Conservation (phyloP, 2,113 vertebrate species). For the Microtus oregoni region DNA sequence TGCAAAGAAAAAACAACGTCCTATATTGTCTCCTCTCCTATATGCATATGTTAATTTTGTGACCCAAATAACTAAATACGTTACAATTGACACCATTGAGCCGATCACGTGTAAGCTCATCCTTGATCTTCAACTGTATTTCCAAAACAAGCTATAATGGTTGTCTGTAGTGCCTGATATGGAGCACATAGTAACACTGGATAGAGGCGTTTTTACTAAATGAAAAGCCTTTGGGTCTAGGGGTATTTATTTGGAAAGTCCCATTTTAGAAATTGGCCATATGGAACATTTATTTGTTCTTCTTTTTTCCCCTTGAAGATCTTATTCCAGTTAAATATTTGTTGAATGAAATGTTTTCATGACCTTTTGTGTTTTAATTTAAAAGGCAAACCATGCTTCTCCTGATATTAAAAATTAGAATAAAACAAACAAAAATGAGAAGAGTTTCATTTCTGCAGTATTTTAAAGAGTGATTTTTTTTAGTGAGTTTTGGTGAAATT, state of each 20-base stretch:
- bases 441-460: background rate
- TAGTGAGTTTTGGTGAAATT: slow-evolving; percentile 26
- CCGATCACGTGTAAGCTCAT: background rate
- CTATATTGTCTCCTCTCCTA: background rate
- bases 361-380: slow-evolving; percentile 60
- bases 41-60: background rate
- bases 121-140: background rate
- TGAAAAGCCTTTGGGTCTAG: background rate
- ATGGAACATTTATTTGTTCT: slow-evolving; percentile 51
- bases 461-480: slow-evolving; percentile 48
- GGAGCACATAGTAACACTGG: background rate
- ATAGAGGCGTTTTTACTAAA: slow-evolving; percentile 22
- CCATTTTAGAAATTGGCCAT: slow-evolving; percentile 22
- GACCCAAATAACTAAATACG: background rate
- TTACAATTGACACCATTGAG: background rate
- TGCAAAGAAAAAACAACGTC: slow-evolving; percentile 21
- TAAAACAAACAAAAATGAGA: background rate
- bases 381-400: slow-evolving; percentile 29
- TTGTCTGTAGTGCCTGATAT: background rate
- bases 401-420: background rate
- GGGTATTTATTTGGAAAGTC: slow-evolving; percentile 43
- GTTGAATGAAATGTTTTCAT: slow-evolving; percentile 55
- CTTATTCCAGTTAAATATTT: slow-evolving; percentile 67
- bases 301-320: slow-evolving; percentile 7
- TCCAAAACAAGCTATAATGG: background rate